Conservation (phyloP, 2,113 vertebrate species). For the Orthochromis malagaraziensis region DNA sequence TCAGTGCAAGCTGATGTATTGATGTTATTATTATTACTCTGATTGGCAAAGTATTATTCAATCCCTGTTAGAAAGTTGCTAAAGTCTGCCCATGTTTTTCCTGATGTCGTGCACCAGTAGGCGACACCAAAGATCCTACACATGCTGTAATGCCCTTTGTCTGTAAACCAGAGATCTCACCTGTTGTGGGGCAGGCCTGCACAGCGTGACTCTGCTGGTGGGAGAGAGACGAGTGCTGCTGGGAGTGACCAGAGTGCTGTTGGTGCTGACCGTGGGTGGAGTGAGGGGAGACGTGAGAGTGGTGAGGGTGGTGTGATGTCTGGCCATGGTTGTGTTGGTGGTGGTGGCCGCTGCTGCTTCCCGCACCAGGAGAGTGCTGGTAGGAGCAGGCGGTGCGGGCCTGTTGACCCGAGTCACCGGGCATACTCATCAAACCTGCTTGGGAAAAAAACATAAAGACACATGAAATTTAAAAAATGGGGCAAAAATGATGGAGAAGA, state of each 20-base stretch:
- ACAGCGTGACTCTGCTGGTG: constrained; percentile 74
- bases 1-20: background rate
- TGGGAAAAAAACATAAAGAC: background rate
- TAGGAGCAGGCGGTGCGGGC: constrained; percentile 78
- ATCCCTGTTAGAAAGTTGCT: background rate
- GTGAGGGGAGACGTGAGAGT: constrained; percentile 72
- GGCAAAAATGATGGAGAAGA: background rate
- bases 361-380: constrained; percentile 74
- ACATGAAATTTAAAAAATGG: background rate
- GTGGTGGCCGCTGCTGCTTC: constrained; percentile 63
- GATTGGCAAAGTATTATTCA: background rate
- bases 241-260: constrained; percentile 63
- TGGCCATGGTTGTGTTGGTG: constrained; percentile 65
- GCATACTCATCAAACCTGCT: constrained; percentile 78
- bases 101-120: background rate
- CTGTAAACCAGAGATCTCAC: constrained; percentile 52
- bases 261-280: constrained; percentile 51
- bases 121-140: background rate
- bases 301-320: constrained; percentile 51
- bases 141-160: background rate
- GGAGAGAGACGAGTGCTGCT: constrained; percentile 64
- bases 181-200: constrained; percentile 72
- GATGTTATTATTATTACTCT: background rate
- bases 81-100: background rate
- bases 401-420: constrained; percentile 73